These are phyloP conservation scores for Macquaria australasica DNA, from an alignment of 2,113 vertebrate genomes.

Conservation along the genomic window DNA sequence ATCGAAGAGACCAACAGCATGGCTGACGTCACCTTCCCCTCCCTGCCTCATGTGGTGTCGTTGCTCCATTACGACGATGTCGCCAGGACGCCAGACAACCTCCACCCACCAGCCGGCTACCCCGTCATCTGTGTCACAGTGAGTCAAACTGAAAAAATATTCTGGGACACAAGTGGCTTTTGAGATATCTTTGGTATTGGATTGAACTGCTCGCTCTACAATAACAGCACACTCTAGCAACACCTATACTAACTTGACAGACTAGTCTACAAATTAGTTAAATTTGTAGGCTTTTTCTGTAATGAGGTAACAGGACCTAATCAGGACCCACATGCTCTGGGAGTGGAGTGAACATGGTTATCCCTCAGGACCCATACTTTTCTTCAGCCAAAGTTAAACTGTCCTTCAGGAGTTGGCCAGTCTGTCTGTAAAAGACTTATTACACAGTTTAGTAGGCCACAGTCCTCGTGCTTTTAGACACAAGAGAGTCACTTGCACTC, in stretches of 20 bases:
- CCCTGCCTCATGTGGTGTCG: constrained; percentile 90
- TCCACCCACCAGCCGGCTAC: constrained; percentile 89
- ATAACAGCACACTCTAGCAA: neutral
- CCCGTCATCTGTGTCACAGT: constrained; percentile 95
- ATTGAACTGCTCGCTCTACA: neutral
- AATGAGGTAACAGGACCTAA: neutral
- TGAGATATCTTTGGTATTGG: neutral
- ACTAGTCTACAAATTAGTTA: neutral
- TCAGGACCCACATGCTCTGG: neutral
- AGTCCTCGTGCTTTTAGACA: constrained; percentile 30
- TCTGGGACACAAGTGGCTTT: neutral
- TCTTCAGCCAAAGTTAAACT: constrained; percentile 40
- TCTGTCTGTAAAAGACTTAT: constrained; percentile 54
- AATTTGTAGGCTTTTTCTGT: neutral
- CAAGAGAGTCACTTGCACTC: constrained; percentile 50
- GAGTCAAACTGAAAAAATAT: constrained; percentile 69
- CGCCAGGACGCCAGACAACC: constrained; percentile 77
- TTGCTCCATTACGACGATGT: constrained; percentile 91
- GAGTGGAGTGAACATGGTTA: neutral
- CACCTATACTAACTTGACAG: neutral
- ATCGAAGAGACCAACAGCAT: constrained; percentile 94
- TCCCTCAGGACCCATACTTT: constrained; percentile 24
- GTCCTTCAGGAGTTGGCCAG: constrained; percentile 37
- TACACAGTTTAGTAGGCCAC: constrained; percentile 44
- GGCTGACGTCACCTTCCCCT: constrained; percentile 97